Percentiles rank a stretch among this genome's conserved stretches.
Conservation (phyloP, 2,797 vertebrate genomes). For the Macroramphosus scolopax region DNA sequence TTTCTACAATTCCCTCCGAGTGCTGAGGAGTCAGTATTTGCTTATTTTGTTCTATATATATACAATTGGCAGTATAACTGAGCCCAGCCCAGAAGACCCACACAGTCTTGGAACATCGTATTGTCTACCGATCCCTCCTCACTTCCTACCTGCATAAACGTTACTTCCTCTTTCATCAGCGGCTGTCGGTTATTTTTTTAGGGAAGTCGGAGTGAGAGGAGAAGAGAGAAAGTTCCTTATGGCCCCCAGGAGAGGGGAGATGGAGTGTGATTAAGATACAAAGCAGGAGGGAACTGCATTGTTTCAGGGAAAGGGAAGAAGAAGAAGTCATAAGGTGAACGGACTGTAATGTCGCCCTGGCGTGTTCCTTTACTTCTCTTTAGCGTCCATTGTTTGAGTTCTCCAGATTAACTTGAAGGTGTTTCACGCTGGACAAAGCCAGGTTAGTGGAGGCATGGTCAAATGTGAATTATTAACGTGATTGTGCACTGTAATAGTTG, state of each 20-base stretch:
- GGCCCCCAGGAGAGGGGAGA: slow-evolving; percentile 53
- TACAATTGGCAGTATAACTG: too few species aligned
- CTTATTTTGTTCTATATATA: too few species aligned
- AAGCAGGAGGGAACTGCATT: slow-evolving; percentile 50
- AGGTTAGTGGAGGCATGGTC: too few species aligned
- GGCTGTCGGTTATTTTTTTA: slow-evolving; percentile 58
- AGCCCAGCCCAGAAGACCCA: too few species aligned
- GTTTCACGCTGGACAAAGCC: slow-evolving; percentile 17
- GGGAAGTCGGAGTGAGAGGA: slow-evolving; percentile 71
- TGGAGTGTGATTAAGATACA: slow-evolving; percentile 62
- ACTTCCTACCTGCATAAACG: slow-evolving; percentile 62
- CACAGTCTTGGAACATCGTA: slow-evolving; percentile 30
- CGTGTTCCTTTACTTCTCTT: slow-evolving; percentile 27
- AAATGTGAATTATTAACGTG: too few species aligned
- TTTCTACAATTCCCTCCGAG: neutral
- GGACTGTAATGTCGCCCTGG: slow-evolving; percentile 20
- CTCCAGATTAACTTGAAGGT: neutral
- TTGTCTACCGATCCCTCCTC: slow-evolving; percentile 32
- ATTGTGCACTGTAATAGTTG: slow-evolving; percentile 30
- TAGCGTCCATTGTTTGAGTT: slow-evolving; percentile 14
- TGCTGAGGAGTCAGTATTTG: slow-evolving; percentile 13
- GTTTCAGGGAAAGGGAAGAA: slow-evolving; percentile 61
- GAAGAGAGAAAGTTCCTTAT: slow-evolving; percentile 77
- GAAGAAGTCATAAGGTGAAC: slow-evolving; percentile 50
- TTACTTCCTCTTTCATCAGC: slow-evolving; percentile 68